phyloP scores from a whole-genome alignment of 2,797 vertebrate genomes.

The Sebastes itinus region DNA sequence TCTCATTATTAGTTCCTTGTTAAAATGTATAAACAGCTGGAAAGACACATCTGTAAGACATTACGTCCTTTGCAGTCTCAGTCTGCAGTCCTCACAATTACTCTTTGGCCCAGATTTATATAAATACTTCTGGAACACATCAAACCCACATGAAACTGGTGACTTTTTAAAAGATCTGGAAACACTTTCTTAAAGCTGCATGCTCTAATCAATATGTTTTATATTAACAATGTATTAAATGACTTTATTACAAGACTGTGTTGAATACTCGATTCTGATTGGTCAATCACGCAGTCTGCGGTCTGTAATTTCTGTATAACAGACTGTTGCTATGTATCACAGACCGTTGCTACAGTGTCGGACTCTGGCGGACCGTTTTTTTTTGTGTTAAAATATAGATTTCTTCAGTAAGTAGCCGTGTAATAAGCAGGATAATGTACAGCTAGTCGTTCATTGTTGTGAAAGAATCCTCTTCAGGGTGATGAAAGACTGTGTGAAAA shows the following conservation, averaged over 20 bases:
- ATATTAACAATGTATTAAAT: background rate
- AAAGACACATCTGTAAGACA: slow-evolving; percentile 46
- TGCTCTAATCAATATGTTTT: slow-evolving; percentile 28
- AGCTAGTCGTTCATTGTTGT: too few species aligned
- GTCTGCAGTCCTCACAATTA: slow-evolving; percentile 25
- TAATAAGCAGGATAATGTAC: too few species aligned
- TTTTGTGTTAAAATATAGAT: too few species aligned
- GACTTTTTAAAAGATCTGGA: slow-evolving; percentile 11
- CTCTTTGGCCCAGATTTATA: slow-evolving; percentile 7
- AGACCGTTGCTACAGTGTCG: too few species aligned
- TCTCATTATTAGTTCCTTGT: slow-evolving; percentile 3
- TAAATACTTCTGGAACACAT: slow-evolving; percentile 42
- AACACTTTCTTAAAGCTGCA: background rate
- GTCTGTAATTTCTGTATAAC: too few species aligned
- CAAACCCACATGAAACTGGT: slow-evolving; percentile 17
- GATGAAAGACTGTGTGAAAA: background rate
- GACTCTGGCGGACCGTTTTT: too few species aligned
- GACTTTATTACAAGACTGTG: too few species aligned
- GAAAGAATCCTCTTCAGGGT: too few species aligned
- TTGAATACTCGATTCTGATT: too few species aligned
- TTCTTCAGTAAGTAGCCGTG: too few species aligned
- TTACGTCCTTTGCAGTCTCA: slow-evolving; percentile 28
- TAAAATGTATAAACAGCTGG: slow-evolving; percentile 26
- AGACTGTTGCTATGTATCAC: background rate
- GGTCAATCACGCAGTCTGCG: too few species aligned